Conservation (phyloP, 2,797 vertebrate species). For the Schizopygopsis pylzovi region DNA sequence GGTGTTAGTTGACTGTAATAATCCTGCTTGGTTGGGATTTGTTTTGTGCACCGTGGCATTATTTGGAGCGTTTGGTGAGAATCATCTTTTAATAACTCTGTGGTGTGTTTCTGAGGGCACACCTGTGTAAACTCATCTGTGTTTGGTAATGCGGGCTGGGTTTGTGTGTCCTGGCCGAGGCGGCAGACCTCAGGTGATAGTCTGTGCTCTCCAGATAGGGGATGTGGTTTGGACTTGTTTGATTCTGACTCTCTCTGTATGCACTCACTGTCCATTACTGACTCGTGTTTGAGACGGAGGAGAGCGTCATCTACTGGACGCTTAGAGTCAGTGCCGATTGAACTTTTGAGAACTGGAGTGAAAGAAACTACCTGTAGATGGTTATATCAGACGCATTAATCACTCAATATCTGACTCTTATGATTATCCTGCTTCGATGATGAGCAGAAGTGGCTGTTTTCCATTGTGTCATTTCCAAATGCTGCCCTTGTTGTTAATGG, state of each 20-base stretch:
- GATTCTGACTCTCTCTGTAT: neutral
- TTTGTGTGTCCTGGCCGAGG: neutral
- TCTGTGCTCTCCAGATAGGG: neutral
- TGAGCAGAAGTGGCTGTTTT: neutral
- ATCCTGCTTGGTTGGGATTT: neutral
- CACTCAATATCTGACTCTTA: neutral
- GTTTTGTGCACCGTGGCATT: neutral
- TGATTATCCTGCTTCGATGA: neutral
- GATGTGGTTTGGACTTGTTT: slow-evolving; percentile 11
- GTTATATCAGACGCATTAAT: neutral
- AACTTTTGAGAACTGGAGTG: neutral
- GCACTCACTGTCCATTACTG: neutral
- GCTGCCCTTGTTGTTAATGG: too few species aligned
- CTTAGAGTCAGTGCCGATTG: neutral
- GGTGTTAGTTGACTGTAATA: neutral
- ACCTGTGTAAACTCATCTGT: neutral
- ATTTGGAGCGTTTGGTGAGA: neutral
- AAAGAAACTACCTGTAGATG: neutral
- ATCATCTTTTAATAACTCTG: neutral
- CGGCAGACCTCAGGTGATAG: neutral
- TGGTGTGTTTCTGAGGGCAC: neutral
- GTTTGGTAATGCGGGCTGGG: neutral
- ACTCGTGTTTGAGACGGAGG: neutral
- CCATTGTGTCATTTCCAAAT: neutral
- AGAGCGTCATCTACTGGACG: slow-evolving; percentile 35